These are phyloP conservation scores for Apostichopus parvimensis DNA, from an alignment of 35 echinoderm and acorn worm species.

Conservation along the genomic window DNA sequence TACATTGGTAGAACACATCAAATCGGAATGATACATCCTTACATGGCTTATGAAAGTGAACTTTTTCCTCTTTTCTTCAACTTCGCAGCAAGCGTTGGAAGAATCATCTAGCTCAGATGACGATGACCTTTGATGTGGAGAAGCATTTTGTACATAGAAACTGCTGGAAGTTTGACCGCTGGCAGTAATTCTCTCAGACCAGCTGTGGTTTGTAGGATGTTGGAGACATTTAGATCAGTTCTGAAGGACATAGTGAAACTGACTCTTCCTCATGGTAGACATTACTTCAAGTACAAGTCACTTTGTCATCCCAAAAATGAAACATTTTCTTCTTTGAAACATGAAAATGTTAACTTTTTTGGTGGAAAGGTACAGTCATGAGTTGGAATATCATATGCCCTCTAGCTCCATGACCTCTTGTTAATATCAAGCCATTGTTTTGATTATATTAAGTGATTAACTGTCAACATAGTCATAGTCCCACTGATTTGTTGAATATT, in stretches of 20 bases:
- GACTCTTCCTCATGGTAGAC: neutral
- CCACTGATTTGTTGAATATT: too few species aligned
- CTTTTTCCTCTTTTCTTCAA: slow-evolving; percentile 38
- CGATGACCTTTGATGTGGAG: slow-evolving; percentile 75
- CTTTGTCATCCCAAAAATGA: neutral
- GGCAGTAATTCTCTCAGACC: neutral
- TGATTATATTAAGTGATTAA: too few species aligned
- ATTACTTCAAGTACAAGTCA: neutral
- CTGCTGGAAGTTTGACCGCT: neutral
- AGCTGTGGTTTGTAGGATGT: neutral
- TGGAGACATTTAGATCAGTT: neutral
- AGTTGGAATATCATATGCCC: too few species aligned
- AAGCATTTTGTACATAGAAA: slow-evolving; percentile 20
- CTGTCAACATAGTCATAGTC: too few species aligned
- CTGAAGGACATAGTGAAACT: neutral
- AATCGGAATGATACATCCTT: neutral
- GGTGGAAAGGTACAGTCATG: too few species aligned
- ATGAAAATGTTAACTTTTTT: too few species aligned
- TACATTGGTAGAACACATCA: neutral
- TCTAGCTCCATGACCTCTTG: too few species aligned
- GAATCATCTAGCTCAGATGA: slow-evolving; percentile 96
- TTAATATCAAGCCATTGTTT: too few species aligned
- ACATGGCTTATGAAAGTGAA: neutral
- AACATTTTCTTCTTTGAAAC: neutral
- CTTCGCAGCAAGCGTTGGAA: slow-evolving; percentile 82